Base-by-base conservation (phyloP, 2,888 invertebrate species). In the Pasiphila rectangulata region DNA sequence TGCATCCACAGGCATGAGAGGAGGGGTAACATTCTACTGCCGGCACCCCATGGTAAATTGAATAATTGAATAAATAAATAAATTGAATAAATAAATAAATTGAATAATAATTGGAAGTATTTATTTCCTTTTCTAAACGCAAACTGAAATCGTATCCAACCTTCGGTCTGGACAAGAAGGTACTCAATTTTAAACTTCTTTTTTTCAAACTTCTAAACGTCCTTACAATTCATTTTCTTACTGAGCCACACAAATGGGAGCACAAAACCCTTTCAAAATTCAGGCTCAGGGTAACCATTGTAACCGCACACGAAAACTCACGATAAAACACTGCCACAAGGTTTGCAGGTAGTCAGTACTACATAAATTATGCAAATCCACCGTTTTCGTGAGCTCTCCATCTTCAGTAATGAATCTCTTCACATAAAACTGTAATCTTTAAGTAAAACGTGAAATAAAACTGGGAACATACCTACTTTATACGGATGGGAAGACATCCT, bases 401-500 rank as follows among this genome's bases (percentile, higher is more conserved):
- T 68, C 63, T 63, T 64, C 56, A 61, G 51, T 69, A 69, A 71
- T 67, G 66, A 69, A 69, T 71, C 62, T 56, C 58, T 64, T 63
- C 62, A 59, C 58, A 66, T 61, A 67, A 68, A 71, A 59, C 62
- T 56, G 41, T 46, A 59, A 66, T 65, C 68, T 69, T 75, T 69
- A 72, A 69, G 70, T 75, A 75, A 74, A 75, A 63, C 64, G 67
- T 59, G 73, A 64, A 71, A 78, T 81, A 79, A 83, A 82, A 77
- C 62, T 67, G 63, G 59, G 66, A 63, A 67, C 69, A 32, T 32
- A 69, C 73, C 17, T 68, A 72, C 67, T 66, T 63, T 66, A 64
- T 59, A 67, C 72, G 72, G 67, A 75, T 61, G 58, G 69, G 69
- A 63, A 63, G 59, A 49, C 53, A 60, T 60, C 77, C 72, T 64